phyloP scores from a whole-genome alignment of 2,797 vertebrate genomes.

The Sebastes miniatus region DNA sequence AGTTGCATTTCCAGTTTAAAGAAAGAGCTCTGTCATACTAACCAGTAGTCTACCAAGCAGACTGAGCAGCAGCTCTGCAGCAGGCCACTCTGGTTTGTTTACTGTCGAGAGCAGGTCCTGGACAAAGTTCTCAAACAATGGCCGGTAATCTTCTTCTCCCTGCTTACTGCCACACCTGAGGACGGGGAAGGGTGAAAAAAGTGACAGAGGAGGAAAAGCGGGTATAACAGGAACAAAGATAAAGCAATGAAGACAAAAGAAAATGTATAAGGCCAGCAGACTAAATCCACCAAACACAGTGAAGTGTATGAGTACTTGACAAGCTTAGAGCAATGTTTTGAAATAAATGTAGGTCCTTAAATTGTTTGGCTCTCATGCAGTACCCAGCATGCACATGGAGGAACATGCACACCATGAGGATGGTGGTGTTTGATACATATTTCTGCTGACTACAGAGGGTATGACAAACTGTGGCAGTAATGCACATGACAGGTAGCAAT shows the following conservation, averaged over 20 bases:
- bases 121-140: slow-evolving; percentile 98
- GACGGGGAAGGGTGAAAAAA: not conserved
- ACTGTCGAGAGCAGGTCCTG: slow-evolving; percentile 98
- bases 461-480: not conserved
- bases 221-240: not conserved
- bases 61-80: slow-evolving; percentile 95
- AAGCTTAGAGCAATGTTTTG: not conserved
- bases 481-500: not conserved
- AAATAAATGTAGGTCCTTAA: not conserved
- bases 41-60: slow-evolving; percentile 96
- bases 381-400: not conserved
- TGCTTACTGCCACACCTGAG: slow-evolving; percentile 96
- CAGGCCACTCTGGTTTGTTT: slow-evolving; percentile 99
- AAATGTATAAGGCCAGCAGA: not conserved
- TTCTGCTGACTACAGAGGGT: not conserved
- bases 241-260: not conserved
- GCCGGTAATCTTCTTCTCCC: slow-evolving; percentile 97
- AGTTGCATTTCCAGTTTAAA: not conserved
- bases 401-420: not conserved
- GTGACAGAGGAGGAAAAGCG: not conserved
- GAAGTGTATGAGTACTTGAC: not conserved
- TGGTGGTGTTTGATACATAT: not conserved
- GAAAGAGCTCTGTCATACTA: slow-evolving; percentile 56
- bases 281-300: not conserved
- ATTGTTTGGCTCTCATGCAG: not conserved